phyloP scores from a whole-genome alignment of 2,797 vertebrate species.

The Anguilla anguilla region DNA sequence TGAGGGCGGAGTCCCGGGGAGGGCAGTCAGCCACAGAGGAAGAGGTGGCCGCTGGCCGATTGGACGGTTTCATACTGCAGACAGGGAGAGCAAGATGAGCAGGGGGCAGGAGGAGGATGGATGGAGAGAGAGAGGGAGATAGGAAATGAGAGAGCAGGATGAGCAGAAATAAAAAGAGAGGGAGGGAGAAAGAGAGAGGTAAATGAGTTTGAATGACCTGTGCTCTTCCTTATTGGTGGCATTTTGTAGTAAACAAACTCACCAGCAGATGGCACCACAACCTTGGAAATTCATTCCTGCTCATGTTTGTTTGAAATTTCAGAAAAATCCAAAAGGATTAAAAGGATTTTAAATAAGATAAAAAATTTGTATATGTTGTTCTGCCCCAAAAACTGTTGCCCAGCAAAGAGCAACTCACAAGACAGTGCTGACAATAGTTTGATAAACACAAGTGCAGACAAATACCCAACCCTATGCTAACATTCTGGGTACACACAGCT shows the following conservation, averaged over 20 bases:
- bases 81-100: background rate
- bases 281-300: background rate
- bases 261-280: conserved; percentile 34
- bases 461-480: background rate
- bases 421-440: no score
- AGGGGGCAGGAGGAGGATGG: background rate
- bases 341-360: background rate
- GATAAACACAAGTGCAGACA: background rate
- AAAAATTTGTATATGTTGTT: background rate
- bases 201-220: background rate
- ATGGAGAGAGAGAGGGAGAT: background rate
- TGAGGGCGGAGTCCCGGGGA: background rate
- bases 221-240: no score
- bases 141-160: background rate
- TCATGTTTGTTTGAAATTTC: background rate
- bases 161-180: background rate
- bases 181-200: background rate
- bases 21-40: background rate
- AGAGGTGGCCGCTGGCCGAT: conserved; percentile 40
- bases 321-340: background rate
- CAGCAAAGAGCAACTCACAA: background rate
- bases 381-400: background rate
- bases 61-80: conserved; percentile 30
- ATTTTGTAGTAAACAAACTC: background rate
- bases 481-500: background rate